Base-by-base conservation (phyloP, 1,140 invertebrate genomes). In the Drosophila paulistorum region DNA sequence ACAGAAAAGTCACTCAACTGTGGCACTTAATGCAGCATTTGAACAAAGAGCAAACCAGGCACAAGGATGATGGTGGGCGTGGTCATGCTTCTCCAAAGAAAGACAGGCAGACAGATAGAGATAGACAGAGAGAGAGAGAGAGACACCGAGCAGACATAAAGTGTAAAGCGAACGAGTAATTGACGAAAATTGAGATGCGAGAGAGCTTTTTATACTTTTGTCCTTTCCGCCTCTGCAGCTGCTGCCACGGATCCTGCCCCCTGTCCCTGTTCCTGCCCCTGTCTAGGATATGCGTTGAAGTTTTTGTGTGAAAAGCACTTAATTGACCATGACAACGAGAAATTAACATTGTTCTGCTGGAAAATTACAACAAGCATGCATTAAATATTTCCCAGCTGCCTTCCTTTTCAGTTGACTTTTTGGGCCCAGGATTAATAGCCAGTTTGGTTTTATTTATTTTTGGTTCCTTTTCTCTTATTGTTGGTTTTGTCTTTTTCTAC, bases 271-370 rank as follows among this genome's bases (percentile, higher is more conserved):
- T 17, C 17, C 45, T 20, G 45, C 9, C 20, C 20, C 62, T 62
- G 67, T 57, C 73, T 71, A 71, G 65, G 48, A 54, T 55, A 66
- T 65, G 42, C 54, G 74, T 30, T 45, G 42, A 63, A 55, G 69
- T 45, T 68, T 66, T 59, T 63, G 74, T 45, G 74, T 45, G 68
- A 75, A 72, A 65, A 71, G 66, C 77, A 87, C 79, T 89, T 83
- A 87, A 87, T 87, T 89, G 84, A 78, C 84, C 84, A 80, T 80
- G 83, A 87, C 83, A 87, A 82, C 79, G 85, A 87, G 81, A 80
- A 82, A 87, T 87, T 87, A 87, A 77, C 83, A 82, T 87, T 87
- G 81, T 71, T 78, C 68, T 51, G 74, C 65, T 74, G 66, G 59
- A 65, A 81, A 86, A 76, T 79, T 86, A 81, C 82, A 26, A 45